Evolutionary conservation across 2,888 invertebrate species (phyloP), one percentile per base, ranked within the genome.

Genomic region (Scaptomyza flava): DNA sequence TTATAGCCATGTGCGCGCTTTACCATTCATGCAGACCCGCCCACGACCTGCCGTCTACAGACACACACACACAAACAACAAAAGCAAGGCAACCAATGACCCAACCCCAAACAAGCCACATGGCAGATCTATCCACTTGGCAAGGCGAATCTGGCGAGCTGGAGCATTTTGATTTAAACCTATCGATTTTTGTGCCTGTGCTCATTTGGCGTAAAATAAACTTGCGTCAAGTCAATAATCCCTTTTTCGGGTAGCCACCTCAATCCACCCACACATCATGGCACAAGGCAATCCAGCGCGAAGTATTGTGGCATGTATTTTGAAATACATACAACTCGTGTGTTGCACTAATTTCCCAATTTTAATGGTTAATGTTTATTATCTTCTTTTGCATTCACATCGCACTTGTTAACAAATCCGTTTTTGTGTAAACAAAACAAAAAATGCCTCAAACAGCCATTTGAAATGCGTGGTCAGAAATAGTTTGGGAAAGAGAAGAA

Each of bases 121-220:
- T 42, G 36, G 36, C 56, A 68, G 41, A 41, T 38, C 62, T 56
- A 73, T 68, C 59, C 68, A 77, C 73, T 65, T 70, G 64, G 66
- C 71, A 61, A 41, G 17, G 67, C 76, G 54, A 73, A 58, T 58
- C 46, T 9, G 31, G 31, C 31, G 9, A 31, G 74, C 56, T 63
- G 62, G 14, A 69, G 70, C 74, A 75, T 73, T 85, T 81, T 87
- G 82, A 81, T 85, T 85, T 82, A 85, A 89, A 85, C 79, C 84
- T 87, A 89, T 85, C 78, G 75, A 87, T 89, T 87, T 38, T 77
- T 89, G 85, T 72, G 85, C 85, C 71, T 75, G 79, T 82, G 80
- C 87, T 85, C 86, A 89, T 89, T 84, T 86, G 67, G 87, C 81
- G 87, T 86, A 86, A 83, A 83, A 83, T 87, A 85, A 82, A 83